A percentile compares a stretch with the other conserved stretches of the same genome.
Evolutionary conservation across 2,797 vertebrate genomes (phyloP).

Genomic region (Pachyuromys duprasi): DNA sequence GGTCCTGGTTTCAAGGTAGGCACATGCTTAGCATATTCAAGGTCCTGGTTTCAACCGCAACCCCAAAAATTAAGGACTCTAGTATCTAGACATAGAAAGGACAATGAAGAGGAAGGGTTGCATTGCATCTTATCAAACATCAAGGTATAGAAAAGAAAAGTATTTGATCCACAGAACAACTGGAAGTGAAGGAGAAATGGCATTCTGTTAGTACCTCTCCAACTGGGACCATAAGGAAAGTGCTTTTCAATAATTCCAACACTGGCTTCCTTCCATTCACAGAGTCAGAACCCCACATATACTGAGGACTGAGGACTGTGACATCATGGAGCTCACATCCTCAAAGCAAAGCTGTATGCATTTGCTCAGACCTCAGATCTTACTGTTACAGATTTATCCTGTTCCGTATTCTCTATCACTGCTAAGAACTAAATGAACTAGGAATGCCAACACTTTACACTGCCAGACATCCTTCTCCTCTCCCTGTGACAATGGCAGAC

Average conservation of each 20-base stretch:
- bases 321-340: background rate
- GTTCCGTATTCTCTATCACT: background rate
- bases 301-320: background rate
- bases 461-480: background rate
- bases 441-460: background rate
- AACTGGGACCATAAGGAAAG: background rate
- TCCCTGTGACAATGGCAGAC: background rate
- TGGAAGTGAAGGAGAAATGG: background rate
- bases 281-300: background rate
- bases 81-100: background rate
- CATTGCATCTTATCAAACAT: background rate
- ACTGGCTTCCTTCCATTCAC: background rate
- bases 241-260: background rate
- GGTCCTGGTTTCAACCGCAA: background rate
- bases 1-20: background rate
- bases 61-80: background rate
- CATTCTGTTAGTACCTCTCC: background rate
- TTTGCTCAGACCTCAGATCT: background rate
- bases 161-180: background rate
- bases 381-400: background rate
- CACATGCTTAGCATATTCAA: background rate
- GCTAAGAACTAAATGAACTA: slow-evolving; percentile 10
- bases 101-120: background rate
- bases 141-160: background rate
- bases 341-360: background rate